Base-by-base conservation (phyloP, 2,797 vertebrate genomes). In the Hapalemur alaotrensis region DNA sequence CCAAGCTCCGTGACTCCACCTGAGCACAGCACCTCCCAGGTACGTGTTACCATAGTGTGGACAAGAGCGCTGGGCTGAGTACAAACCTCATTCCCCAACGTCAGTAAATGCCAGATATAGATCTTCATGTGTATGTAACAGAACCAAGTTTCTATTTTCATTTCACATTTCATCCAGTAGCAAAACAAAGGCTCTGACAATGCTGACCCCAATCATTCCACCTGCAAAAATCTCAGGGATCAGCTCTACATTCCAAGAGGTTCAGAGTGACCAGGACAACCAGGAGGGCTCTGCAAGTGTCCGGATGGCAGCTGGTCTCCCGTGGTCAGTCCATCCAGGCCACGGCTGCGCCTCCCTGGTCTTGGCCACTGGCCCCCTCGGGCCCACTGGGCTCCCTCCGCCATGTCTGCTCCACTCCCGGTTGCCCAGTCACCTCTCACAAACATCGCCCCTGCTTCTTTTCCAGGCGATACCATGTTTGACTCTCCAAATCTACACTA, bases 11-110 rank as follows among this genome's bases (percentile, higher is more conserved):
- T 0, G 35, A 70, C 4, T 5, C 50, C 25, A 0, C 41, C 48
- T 30, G 3, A 10, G 32, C 7, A 10, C 10, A 1, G 13, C 3
- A 7, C 30, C 3, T 12, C 12, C 72, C 14, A 0, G 23, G 18
- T 1, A 4, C 10, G 4, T 3, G 0, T 35, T 7, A 14, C 76
- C 13, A 5, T 5, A 5, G 0, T 48, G 57, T 5, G 1, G 14
- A 32, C 10, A 1, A 2, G 2, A 8, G 4, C 0, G 0, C 4
- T 5, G 5, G 4, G 41, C 9, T 6, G 3, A 65, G 22, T 0
- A 2, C 48, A 5, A 17, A 10, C 23, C 57, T 12, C 30, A 1
- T 52, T 7, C 63, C 20, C 83, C 25, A 3, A 1, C 14, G 5
- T 3, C 48, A 14, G 38, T 2, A 46, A 11, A 30, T 43, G 25